Evolutionary conservation across 2,113 vertebrate genomes (phyloP), one percentile per base, ranked within the genome.

Genomic region (Leptobrachium ailaonicum): DNA sequence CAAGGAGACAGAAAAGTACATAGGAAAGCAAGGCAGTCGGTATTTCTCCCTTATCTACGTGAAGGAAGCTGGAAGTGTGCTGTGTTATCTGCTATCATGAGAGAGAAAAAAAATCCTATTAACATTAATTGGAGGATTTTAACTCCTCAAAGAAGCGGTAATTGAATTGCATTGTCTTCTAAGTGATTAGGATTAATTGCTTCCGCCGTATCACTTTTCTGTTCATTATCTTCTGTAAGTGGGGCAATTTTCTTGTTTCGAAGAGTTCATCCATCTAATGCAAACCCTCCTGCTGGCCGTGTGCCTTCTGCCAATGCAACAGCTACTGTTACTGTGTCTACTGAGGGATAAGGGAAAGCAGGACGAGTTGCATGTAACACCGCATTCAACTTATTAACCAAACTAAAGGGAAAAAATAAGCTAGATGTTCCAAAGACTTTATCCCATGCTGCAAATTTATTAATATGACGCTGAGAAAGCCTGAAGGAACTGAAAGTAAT

Each of bases 81-180:
- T 62, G 13, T 13, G 54, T 82, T 85, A 84, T 86, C 86, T 86
- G 76, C n/a, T 32, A 82, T 86, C 74, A 80, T 84, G 85, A 85
- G 86, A 75, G 47, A 50, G 71, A 74, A 75, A 78, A 76, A 80
- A 87, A 89, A 87, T 72, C 81, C 86, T 88, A 85, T 90, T 90
- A 90, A 88, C 82, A 88, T 83, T 91, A 91, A 91, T 89, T 87
- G 87, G 83, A 85, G 71, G 82, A 82, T 81, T 88, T 87, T 88
- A 76, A 75, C 80, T 85, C 87, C 85, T 87, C 82, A 85, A 86
- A 89, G 84, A 89, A 85, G 74, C 84, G 72, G 79, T 88, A 90
- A 92, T 92, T 90, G 89, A 90, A 88, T 90, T 88, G 88, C 86
- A 90, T 90, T 93, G 88, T 89, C 82, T 90, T 86, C 42, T 88